Base-by-base conservation (phyloP, 2,113 vertebrate species). In the Periophthalmodon schlosseri region DNA sequence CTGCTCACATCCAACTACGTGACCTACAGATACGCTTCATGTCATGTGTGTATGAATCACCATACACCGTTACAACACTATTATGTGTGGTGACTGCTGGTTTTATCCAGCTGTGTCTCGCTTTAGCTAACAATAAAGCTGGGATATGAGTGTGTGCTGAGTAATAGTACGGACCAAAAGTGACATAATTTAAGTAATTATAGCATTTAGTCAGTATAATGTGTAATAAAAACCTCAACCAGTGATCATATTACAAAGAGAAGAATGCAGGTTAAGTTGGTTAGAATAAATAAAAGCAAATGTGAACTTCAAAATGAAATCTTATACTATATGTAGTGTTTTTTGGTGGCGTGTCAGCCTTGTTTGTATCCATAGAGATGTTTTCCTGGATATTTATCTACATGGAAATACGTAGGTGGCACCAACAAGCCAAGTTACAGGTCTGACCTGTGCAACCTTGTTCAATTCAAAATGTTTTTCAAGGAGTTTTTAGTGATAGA, bases 21-120 rank as follows among this genome's bases (percentile, higher is more conserved):
- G 86, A 84, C 80, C 44, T 60, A 67, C 50, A 46, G 4, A 72
- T 60, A 69, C 75, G 68, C 34, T 36, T 54, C 47, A 18, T 71
- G 70, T 90, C 87, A 90, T 86, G 81, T 74, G 86, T 10, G 50
- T 86, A 66, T 93, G 91, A 91, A 78, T 93, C 84, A 91, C 52
- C 21, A 11, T 74, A 71, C 69, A 65, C 57, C 47, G 82, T 77
- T 70, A 68, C 66, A 70, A 69, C 21, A 33, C 24, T 68, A 63
- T 91, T 93, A 79, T 87, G 89, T 61, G 12, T 33, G 16, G 50
- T 36, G 77, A 74, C 70, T 58, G 76, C 68, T 57, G 24, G 77
- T 52, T 79, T 60, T 69, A 24, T 83, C 80, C 21, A 23, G 66
- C 64, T 54, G 11, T 44, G 15, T 21, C 18, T 24, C 75, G 33